phyloP scores from a whole-genome alignment of 2,113 vertebrate genomes.

The Mandrillus leucophaeus region DNA sequence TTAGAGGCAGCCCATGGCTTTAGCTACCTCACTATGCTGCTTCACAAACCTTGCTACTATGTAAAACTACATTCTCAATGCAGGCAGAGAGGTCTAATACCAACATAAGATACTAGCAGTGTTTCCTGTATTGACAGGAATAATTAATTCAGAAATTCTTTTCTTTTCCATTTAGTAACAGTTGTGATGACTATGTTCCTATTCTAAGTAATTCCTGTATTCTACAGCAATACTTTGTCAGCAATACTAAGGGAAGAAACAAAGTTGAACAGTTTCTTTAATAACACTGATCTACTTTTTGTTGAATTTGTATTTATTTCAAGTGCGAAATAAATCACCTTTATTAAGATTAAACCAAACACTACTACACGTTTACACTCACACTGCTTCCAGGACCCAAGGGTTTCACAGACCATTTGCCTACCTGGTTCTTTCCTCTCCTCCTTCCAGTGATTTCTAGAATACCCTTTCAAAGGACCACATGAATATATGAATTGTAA shows the following conservation, averaged over 20 bases:
- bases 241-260: not conserved
- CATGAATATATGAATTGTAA: not conserved
- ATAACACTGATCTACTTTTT: not conserved
- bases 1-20: not conserved
- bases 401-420: not conserved
- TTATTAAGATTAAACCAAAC: constrained; percentile 3
- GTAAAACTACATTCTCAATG: not conserved
- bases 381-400: not conserved
- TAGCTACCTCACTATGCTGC: not conserved
- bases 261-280: not conserved
- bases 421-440: not conserved
- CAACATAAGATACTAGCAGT: not conserved
- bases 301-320: constrained; percentile 2
- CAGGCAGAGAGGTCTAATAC: not conserved
- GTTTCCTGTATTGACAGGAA: not conserved
- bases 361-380: not conserved
- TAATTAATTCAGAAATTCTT: not conserved
- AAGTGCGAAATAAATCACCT: not conserved
- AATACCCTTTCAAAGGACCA: not conserved
- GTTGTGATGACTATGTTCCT: not conserved
- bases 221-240: not conserved
- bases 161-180: not conserved
- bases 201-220: not conserved
- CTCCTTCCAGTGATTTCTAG: not conserved
- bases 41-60: not conserved